Evolutionary conservation across 2,888 invertebrate species (phyloP), one percentile per base, ranked within the genome.

Genomic region (Mylabris sibirica): DNA sequence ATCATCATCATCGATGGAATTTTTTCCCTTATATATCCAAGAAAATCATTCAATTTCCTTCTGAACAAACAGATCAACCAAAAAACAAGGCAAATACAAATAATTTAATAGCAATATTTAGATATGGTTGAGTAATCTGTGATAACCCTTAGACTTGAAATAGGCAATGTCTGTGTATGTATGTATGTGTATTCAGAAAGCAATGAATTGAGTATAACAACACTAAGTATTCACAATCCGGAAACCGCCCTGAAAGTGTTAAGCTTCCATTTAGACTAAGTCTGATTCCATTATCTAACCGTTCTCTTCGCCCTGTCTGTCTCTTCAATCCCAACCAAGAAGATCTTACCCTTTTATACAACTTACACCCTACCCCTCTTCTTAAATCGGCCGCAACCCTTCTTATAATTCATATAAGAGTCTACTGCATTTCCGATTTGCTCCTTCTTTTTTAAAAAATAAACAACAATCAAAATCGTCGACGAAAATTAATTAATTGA

Each of bases 231-330:
- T 82, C 82, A 30, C 30, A 82, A 84, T 84, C 84, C 84, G 82
- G 81, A 84, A 84, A 84, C 84, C 84, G 81, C 84, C 57, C 57
- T 79, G 82, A 80, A 84, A 85, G 84, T 84, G 83, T 83, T 84
- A 84, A 84, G 84, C 84, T 81, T 81, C 84, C 84, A 84, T 84
- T 84, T 84, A 84, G 83, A 81, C 82, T 84, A 83, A 84, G 83
- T 84, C 84, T 84, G 83, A 84, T 84, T 84, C 84, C 84, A 84
- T 84, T 84, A 84, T 84, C 84, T 82, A 77, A 79, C 82, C 83
- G 30, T 82, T 82, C 75, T 73, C 26, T 57, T 57, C 24, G 5
- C 57, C 57, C 57, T 26, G 14, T 24, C 14, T 26, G 24, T 30
- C 30, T 30, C 30, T 30, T 30, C 30, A 30, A 30, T 30, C 8